phyloP scores from a whole-genome alignment of 37 sponge, comb jelly and placozoan species.

The Theonella swinhoei region DNA sequence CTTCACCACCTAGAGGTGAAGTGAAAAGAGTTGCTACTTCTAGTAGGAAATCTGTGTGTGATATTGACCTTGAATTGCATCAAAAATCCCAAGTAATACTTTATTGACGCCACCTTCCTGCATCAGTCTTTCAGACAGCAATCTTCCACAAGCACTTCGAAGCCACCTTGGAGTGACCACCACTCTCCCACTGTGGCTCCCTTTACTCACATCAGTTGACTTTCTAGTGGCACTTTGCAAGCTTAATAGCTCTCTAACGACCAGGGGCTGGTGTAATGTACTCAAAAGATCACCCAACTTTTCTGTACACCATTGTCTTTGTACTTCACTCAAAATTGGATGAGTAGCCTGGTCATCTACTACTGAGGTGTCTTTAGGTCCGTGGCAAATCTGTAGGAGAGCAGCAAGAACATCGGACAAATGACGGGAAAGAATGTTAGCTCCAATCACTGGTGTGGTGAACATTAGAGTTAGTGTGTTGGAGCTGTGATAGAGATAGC shows the following conservation, averaged over 20 bases:
- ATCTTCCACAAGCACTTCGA: slow-evolving; percentile 60
- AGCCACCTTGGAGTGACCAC: slow-evolving; percentile 58
- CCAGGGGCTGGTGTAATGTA: slow-evolving; percentile 40
- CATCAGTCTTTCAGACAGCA: slow-evolving; percentile 74
- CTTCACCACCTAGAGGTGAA: not conserved
- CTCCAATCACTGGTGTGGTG: slow-evolving; percentile 13
- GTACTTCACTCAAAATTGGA: not conserved
- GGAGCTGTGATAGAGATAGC: slow-evolving; percentile 1
- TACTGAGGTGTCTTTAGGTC: slow-evolving; percentile 9
- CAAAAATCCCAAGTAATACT: slow-evolving; percentile 57
- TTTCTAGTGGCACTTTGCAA: slow-evolving; percentile 26
- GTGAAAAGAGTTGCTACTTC: not conserved
- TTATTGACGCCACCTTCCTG: slow-evolving; percentile 61
- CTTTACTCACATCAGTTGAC: not conserved
- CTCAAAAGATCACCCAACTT: slow-evolving; percentile 21
- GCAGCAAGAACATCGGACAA: slow-evolving; percentile 59
- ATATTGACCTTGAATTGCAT: slow-evolving; percentile 14
- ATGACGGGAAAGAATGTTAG: slow-evolving; percentile 19
- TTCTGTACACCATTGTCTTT: slow-evolving; percentile 20
- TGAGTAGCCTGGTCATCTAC: not conserved
- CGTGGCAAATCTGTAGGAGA: slow-evolving; percentile 54
- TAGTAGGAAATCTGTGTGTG: not conserved
- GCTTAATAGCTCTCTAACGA: slow-evolving; percentile 48
- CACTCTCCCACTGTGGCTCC: not conserved
- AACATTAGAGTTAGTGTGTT: slow-evolving; percentile 1